These are phyloP conservation scores for Heliangelus exortis DNA, from an alignment of 2,797 vertebrate species.

Conservation along the genomic window DNA sequence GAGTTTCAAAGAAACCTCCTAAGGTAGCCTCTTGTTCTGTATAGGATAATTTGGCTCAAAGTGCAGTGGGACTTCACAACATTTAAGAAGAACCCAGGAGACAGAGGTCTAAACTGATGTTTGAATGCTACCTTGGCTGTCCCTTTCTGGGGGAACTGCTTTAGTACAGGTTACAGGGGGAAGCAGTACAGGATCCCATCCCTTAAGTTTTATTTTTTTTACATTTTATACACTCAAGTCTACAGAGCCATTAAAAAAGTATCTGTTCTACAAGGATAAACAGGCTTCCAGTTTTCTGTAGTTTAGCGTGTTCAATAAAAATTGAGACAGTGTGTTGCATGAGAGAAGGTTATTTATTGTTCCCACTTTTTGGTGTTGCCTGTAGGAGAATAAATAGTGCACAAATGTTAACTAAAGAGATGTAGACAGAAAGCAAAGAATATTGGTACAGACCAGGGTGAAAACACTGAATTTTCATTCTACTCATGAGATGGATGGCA, in stretches of 20 bases:
- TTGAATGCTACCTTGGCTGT: not conserved
- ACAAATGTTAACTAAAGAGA: not conserved
- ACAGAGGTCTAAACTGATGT: not conserved
- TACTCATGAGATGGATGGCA: not conserved
- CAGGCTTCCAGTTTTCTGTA: not conserved
- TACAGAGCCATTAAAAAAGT: not conserved
- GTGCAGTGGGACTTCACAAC: not conserved
- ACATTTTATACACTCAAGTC: not conserved
- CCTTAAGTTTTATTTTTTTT: not conserved
- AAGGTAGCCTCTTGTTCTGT: not conserved
- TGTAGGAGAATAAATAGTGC: not conserved
- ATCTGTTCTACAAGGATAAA: not conserved
- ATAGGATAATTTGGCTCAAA: not conserved
- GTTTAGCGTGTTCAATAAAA: not conserved
- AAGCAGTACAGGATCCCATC: not conserved
- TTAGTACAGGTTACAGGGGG: not conserved
- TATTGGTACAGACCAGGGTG: not conserved
- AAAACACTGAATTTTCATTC: not conserved
- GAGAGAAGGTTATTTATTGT: not conserved
- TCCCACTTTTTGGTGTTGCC: fast-evolving
- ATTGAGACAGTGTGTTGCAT: not conserved
- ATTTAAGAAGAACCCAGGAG: not conserved
- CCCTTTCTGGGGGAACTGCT: not conserved
- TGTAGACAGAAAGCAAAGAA: not conserved
- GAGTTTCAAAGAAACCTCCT: not conserved